Percentiles rank a stretch among this genome's conserved stretches.
Evolutionary conservation across 2,113 vertebrate species (phyloP).

Genomic region (Fukomys damarensis): DNA sequence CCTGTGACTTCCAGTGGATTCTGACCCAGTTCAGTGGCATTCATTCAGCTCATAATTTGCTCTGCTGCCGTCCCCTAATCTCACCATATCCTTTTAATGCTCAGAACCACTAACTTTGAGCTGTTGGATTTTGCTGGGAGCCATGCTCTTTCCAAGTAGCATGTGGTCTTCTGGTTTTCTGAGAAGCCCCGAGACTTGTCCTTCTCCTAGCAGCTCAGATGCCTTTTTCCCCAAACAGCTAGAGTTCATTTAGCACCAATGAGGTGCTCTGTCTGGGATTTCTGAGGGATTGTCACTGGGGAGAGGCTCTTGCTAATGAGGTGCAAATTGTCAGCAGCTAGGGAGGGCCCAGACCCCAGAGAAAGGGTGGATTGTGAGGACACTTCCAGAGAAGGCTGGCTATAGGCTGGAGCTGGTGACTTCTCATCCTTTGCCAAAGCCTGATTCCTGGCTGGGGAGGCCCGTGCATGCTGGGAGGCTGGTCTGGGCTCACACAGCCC

Average conservation of each 20-base stretch:
- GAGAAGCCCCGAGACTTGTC: slow-evolving; percentile 1
- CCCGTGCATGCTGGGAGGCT: slow-evolving; percentile 8
- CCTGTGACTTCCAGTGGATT: background rate
- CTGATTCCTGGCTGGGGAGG: background rate
- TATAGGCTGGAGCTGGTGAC: background rate
- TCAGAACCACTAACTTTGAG: background rate
- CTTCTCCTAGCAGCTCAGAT: slow-evolving; percentile 69
- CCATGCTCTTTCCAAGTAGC: background rate
- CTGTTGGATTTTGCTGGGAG: background rate
- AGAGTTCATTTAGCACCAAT: slow-evolving; percentile 70
- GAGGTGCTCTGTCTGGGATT: slow-evolving; percentile 57
- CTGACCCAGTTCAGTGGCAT: background rate
- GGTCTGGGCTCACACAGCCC: background rate
- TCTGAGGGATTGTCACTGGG: slow-evolving; percentile 56
- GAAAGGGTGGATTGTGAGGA: slow-evolving; percentile 23
- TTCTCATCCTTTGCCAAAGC: background rate
- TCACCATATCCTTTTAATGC: background rate
- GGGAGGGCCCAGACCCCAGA: slow-evolving; percentile 62
- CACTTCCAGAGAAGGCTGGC: background rate
- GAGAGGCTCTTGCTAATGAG: slow-evolving; percentile 71
- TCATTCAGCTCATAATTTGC: background rate
- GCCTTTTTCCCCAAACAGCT: slow-evolving; percentile 53
- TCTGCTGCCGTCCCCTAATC: background rate
- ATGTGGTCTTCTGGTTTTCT: background rate
- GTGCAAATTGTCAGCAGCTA: slow-evolving; percentile 68